Percentiles rank a stretch among this genome's conserved stretches.
phyloP scores from a whole-genome alignment of 2,888 invertebrate genomes.

The Eupithecia pulchellata region DNA sequence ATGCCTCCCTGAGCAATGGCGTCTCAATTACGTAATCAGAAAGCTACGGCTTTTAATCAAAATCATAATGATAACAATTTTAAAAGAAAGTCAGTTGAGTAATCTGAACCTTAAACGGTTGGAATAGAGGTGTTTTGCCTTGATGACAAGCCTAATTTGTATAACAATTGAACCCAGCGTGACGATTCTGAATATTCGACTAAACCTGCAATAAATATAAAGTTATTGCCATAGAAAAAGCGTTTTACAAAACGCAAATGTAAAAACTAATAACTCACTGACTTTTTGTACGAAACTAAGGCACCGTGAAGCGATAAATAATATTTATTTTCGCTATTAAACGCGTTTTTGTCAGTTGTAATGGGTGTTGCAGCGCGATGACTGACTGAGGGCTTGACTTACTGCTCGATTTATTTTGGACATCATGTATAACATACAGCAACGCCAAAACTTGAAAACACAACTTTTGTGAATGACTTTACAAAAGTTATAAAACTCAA shows the following conservation, averaged over 20 bases:
- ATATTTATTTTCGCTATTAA: constrained; percentile 86
- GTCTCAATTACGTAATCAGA: constrained; percentile 51
- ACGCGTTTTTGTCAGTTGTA: constrained; percentile 83
- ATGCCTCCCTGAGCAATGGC: constrained; percentile 31
- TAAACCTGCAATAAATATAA: constrained; percentile 82
- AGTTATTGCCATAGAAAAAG: constrained; percentile 82
- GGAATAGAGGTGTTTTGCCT: constrained; percentile 47
- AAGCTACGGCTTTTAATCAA: constrained; percentile 58
- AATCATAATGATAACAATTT: constrained; percentile 27
- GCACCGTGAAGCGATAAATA: constrained; percentile 85
- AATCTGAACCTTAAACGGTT: constrained; percentile 20
- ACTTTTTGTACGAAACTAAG: constrained; percentile 83
- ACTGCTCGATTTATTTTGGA: constrained; percentile 17
- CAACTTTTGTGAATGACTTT: not conserved
- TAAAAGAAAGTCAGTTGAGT: constrained; percentile 1
- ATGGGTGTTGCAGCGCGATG: constrained; percentile 70
- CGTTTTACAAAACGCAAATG: constrained; percentile 79
- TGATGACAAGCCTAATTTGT: constrained; percentile 51
- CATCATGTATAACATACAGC: not conserved
- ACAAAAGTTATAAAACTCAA: not conserved
- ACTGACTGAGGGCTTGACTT: constrained; percentile 26
- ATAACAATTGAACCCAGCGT: constrained; percentile 71
- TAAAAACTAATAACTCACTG: constrained; percentile 82
- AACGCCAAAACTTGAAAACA: not conserved
- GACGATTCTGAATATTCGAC: constrained; percentile 80